Evolutionary conservation across 2,888 invertebrate species (phyloP).

Genomic region (Lasius fuliginosus): DNA sequence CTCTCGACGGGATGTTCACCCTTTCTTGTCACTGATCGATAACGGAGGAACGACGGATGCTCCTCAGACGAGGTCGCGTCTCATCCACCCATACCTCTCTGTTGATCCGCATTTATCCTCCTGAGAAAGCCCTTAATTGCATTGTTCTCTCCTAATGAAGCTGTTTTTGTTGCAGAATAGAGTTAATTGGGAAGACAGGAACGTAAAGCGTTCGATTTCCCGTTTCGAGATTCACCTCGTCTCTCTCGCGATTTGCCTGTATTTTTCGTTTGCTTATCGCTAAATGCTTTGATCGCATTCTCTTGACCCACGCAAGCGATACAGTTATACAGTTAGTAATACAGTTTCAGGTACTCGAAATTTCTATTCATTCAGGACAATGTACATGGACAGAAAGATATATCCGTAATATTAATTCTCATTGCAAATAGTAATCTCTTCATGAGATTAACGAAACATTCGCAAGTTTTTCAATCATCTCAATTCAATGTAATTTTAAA

Average conservation of each 20-base stretch:
- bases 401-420: neutral
- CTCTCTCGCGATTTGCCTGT: constrained; percentile 12
- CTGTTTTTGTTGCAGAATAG: constrained; percentile 74
- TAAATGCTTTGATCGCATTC: constrained; percentile 21
- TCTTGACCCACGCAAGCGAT: neutral
- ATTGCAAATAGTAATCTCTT: neutral
- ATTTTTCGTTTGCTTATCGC: neutral
- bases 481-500: neutral
- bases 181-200: constrained; percentile 72
- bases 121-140: constrained; percentile 72
- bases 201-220: constrained; percentile 68
- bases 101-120: constrained; percentile 69
- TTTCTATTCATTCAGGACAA: neutral
- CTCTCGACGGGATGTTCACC: constrained; percentile 75
- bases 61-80: constrained; percentile 71
- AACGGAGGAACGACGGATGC: constrained; percentile 76
- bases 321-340: too few species aligned
- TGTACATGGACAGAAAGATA: neutral
- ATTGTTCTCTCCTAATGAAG: constrained; percentile 75
- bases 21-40: constrained; percentile 74
- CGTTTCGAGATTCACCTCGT: constrained; percentile 40
- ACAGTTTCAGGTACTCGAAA: neutral
- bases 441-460: neutral
- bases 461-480: neutral
- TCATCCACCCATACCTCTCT: constrained; percentile 52